phyloP scores from a whole-genome alignment of 2,113 vertebrate genomes.

The Bos taurus region DNA sequence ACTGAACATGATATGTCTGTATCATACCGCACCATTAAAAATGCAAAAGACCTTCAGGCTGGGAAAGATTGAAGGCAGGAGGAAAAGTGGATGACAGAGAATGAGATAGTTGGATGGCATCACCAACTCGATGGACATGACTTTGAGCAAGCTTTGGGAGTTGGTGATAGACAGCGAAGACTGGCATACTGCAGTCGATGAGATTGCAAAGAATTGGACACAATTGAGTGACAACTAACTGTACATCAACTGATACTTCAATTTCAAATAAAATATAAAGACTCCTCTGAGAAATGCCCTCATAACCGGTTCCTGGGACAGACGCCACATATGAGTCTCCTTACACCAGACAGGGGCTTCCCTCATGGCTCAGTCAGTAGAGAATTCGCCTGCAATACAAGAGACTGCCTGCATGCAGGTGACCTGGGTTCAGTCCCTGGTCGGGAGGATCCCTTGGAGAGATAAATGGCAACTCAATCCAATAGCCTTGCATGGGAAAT shows the following conservation, averaged over 20 bases:
- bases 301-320: neutral
- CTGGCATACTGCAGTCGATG: neutral
- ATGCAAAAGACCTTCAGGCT: neutral
- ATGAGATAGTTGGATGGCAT: neutral
- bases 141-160: neutral
- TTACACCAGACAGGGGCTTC: neutral
- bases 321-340: neutral
- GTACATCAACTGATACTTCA: neutral
- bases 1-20: too few species aligned
- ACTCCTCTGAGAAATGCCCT: neutral
- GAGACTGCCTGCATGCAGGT: neutral
- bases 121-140: neutral
- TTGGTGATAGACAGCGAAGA: neutral
- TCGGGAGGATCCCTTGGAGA: neutral
- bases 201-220: rapidly evolving
- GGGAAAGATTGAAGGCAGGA: neutral
- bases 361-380: neutral
- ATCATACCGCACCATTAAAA: neutral
- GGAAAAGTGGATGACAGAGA: neutral
- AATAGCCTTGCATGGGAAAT: neutral
- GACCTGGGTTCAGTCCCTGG: neutral
- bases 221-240: neutral
- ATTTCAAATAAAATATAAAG: neutral
- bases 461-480: neutral
- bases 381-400: rapidly evolving